A percentile compares a stretch with the other conserved stretches of the same genome.
These are phyloP conservation scores for Dissostichus mawsoni DNA, from an alignment of 2,113 vertebrate species.

Conservation along the genomic window DNA sequence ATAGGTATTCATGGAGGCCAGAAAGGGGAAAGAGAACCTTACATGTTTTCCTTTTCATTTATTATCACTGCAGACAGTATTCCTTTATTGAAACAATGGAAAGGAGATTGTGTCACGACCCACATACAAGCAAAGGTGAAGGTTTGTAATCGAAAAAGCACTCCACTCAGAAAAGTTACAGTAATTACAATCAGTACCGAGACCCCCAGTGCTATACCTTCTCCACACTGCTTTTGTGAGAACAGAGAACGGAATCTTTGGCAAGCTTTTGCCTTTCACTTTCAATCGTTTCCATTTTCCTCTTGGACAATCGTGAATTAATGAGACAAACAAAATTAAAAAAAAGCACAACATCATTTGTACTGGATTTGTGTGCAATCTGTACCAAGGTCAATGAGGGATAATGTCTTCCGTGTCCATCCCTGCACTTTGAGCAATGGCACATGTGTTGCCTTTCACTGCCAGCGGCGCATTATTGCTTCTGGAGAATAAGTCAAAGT, in stretches of 20 bases:
- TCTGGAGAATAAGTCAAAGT: conserved; percentile 72
- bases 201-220: conserved; percentile 2
- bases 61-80: conserved; percentile 35
- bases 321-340: conserved; percentile 46
- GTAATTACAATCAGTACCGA: conserved; percentile 72
- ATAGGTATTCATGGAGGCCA: conserved; percentile 47
- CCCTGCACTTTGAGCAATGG: conserved; percentile 67
- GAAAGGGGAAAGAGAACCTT: conserved; percentile 18
- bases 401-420: conserved; percentile 66
- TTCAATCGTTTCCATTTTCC: conserved; percentile 38
- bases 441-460: conserved; percentile 38
- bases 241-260: background rate
- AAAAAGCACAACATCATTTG: conserved; percentile 10
- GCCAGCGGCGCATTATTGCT: conserved; percentile 47
- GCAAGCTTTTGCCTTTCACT: background rate
- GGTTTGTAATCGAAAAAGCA: conserved; percentile 64
- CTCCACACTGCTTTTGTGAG: background rate
- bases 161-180: conserved; percentile 54
- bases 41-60: conserved; percentile 56
- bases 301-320: conserved; percentile 51
- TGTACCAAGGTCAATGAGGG: conserved; percentile 66
- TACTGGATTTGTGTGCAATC: conserved; percentile 37
- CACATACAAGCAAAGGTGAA: conserved; percentile 46
- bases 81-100: conserved; percentile 64
- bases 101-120: conserved; percentile 68